Evolutionary conservation across 2,888 invertebrate genomes (phyloP), one percentile per base, ranked within the genome.

Genomic region (Diarsia rubi): DNA sequence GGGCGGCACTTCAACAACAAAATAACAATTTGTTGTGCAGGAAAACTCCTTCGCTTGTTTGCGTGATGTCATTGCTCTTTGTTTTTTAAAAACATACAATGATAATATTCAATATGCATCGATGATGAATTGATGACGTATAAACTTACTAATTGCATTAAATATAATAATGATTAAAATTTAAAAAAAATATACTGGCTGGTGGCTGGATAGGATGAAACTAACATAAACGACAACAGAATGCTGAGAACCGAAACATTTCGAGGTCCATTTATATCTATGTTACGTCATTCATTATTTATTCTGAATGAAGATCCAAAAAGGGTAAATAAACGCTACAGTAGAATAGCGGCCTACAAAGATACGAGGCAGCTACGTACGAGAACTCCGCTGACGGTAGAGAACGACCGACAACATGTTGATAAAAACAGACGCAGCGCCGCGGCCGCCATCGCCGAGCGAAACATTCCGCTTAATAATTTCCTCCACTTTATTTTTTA

Each of bases 401-500:
- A 69, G 73, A 79, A 70, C 72, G 45, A 57, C 78, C 73, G 69
- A 83, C 74, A 84, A 84, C 81, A 89, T 85, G 84, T 83, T 86
- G 85, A 92, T 90, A 92, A 93, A 92, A 92, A 92, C 86, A 79
- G 81, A 78, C 83, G 88, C 90, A 89, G 69, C 68, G 69, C 91
- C 63, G 47, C 54, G 62, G 47, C 47, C 47, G 87, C 89, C 88
- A 88, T 88, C 88, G 88, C 87, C 89, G 89, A 90, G 85, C 88
- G 89, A 88, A 91, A 91, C 90, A 93, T 93, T 91, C 91, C 89
- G 81, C 81, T 88, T 87, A 87, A 89, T 89, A 91, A 92, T 92
- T 93, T 91, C 88, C 89, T 90, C 90, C 89, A 91, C 89, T 90
- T 91, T 88, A 91, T 91, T 94, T 93, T 93, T 92, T 92, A 91